Evolutionary conservation across 2,797 vertebrate species (phyloP).

Genomic region (Thamnophis elegans): DNA sequence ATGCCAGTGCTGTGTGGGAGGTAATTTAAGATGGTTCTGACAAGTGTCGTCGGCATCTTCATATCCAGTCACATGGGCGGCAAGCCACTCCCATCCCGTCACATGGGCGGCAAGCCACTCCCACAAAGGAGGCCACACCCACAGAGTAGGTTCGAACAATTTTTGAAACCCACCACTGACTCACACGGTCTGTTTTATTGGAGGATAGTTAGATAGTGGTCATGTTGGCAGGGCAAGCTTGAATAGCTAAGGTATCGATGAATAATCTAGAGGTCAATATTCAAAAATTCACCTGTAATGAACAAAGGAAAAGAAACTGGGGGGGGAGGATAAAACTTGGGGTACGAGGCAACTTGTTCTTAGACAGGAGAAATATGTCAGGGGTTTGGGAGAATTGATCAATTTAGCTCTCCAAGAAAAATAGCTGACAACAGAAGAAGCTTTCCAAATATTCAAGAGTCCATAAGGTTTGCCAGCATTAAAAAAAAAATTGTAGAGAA

Average conservation of each 20-base stretch:
- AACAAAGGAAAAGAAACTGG: not conserved
- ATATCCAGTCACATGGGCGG: no score
- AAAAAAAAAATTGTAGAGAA: not conserved
- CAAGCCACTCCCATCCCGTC: no score
- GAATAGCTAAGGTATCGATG: not conserved
- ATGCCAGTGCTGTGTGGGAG: no score
- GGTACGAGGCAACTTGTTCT: not conserved
- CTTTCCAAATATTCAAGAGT: not conserved
- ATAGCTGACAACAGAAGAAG: not conserved
- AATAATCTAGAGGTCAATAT: not conserved
- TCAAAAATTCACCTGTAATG: not conserved
- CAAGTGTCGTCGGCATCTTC: no score
- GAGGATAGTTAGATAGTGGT: no score
- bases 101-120: no score
- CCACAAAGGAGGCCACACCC: no score
- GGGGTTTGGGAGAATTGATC: not conserved
- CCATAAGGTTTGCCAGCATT: not conserved
- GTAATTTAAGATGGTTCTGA: no score
- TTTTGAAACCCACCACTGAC: no score
- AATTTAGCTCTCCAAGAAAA: not conserved
- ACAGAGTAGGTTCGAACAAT: no score
- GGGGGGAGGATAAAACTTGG: not conserved
- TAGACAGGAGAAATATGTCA: not conserved
- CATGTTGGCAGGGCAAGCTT: no score
- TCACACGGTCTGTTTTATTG: no score